Conservation (phyloP, 2,113 vertebrate species). For the Triplophysa rosa region DNA sequence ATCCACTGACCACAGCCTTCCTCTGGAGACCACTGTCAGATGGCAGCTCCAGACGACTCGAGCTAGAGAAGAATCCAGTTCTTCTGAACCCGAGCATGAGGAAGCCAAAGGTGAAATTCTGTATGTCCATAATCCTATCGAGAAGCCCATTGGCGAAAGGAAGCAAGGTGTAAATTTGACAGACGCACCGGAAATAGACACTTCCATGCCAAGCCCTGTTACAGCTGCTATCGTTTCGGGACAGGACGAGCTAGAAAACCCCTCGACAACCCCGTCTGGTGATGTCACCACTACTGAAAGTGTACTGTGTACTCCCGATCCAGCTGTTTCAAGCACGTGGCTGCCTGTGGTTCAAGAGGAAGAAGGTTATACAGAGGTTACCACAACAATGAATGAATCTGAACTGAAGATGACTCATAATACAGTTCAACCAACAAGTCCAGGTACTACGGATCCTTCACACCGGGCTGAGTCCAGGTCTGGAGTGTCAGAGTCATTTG, state of each 20-base stretch:
- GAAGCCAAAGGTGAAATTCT: slow-evolving; percentile 71
- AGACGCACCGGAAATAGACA: slow-evolving; percentile 8
- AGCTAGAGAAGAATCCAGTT: slow-evolving; percentile 20
- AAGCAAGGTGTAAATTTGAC: slow-evolving; percentile 48
- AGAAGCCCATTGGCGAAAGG: slow-evolving; percentile 42
- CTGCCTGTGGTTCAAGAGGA: slow-evolving; percentile 58
- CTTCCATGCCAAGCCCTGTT: slow-evolving; percentile 51
- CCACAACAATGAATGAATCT: slow-evolving; percentile 35
- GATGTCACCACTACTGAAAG: slow-evolving; percentile 39
- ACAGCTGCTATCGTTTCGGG: slow-evolving; percentile 42
- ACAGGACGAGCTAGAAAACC: slow-evolving; percentile 37
- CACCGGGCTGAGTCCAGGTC: slow-evolving; percentile 27
- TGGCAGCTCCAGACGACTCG: slow-evolving; percentile 65
- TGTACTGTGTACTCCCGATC: slow-evolving; percentile 45
- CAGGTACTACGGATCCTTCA: neutral
- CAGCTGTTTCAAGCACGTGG: slow-evolving; percentile 62
- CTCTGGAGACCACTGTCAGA: slow-evolving; percentile 63
- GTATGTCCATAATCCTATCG: slow-evolving; percentile 57
- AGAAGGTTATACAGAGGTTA: slow-evolving; percentile 2
- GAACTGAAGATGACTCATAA: slow-evolving; percentile 28
- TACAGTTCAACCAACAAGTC: slow-evolving; percentile 23
- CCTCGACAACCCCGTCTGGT: slow-evolving; percentile 6
- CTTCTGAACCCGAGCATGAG: slow-evolving; percentile 35
- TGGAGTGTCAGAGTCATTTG: slow-evolving; percentile 38
- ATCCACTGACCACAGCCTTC: slow-evolving; percentile 49